Conservation (phyloP, 2,113 vertebrate species). For the Mystacornis crossleyi region DNA sequence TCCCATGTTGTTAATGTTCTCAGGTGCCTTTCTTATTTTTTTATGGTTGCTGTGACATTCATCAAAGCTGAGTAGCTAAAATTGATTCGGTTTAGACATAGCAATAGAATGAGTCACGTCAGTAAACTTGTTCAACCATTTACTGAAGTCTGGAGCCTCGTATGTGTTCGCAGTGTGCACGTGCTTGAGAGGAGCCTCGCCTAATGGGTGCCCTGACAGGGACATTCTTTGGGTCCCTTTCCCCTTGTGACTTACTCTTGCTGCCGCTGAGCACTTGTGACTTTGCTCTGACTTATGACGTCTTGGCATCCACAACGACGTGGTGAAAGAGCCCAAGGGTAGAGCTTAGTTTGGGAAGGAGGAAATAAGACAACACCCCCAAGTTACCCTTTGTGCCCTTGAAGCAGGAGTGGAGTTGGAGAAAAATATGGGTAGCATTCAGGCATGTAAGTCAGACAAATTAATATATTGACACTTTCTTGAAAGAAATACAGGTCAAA, state of each 20-base stretch:
- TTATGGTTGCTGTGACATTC: constrained; percentile 13
- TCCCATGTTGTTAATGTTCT: constrained; percentile 14
- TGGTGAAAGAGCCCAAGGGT: not conserved
- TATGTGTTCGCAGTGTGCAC: not conserved
- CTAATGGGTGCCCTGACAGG: not conserved
- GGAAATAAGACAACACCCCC: not conserved
- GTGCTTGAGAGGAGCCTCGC: not conserved
- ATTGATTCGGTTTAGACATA: constrained; percentile 31
- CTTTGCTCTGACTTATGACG: not conserved
- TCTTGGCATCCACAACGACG: not conserved
- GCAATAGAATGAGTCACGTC: constrained; percentile 33
- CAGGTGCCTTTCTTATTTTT: constrained; percentile 38
- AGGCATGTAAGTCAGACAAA: not conserved
- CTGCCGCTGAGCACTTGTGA: not conserved
- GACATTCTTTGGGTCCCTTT: not conserved
- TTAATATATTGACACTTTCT: not conserved
- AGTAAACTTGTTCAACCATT: constrained; percentile 50
- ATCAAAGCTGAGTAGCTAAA: constrained; percentile 14
- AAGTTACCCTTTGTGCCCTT: not conserved
- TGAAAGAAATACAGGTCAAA: not conserved
- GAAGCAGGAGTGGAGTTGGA: not conserved
- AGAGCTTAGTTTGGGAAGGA: not conserved
- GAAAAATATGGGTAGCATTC: not conserved
- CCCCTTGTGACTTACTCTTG: not conserved
- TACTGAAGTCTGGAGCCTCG: constrained; percentile 24